Evolutionary conservation across 2,888 invertebrate genomes (phyloP), one percentile per base, ranked within the genome.

Genomic region (Rambutsinella grinnellia): DNA sequence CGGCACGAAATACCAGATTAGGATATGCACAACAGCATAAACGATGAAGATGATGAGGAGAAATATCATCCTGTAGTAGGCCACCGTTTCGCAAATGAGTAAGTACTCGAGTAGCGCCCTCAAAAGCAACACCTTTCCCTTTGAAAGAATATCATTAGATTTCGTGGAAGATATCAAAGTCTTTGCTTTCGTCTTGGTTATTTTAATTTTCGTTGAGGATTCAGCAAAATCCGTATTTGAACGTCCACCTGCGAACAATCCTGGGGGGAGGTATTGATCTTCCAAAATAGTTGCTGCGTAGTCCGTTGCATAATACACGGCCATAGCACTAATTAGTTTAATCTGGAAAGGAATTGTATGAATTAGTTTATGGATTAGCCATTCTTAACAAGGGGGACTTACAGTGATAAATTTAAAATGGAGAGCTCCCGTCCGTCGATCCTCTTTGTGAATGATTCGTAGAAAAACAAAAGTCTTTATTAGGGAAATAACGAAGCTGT

Each of bases 381-480:
- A n/a, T 15, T 23, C 56, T n/a, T n/a, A n/a, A n/a, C n/a, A n/a
- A n/a, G n/a, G n/a, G n/a, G n/a, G n/a, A n/a, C n/a, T n/a, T 72
- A 72, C 72, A 26, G 58, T 27, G 53, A 72, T 6, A 19, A n/a
- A 72, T 46, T 21, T 24, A 24, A 65, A 47, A 19, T 49, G 26
- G 3, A 72, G 21, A n/a, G 24, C 3, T 8, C 51, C 60, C n/a
- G 58, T 65, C 17, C 49, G 24, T 17, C 27, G 36, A n/a, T 72
- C 72, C 36, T 72, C 72, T 21, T 65, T 65, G 21, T 72, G 65
- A 0, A 72, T 46, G n/a, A 72, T n/a, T 24, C 57, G 57, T 2
- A 72, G 36, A 19, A 65, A 65, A 6, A 56, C 23, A 19, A 58
- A 36, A 19, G 65, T 26, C 53, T 65, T 65, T 3, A 72, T 24